Conservation (phyloP, 2,797 vertebrate species). For the Numenius phaeopus region DNA sequence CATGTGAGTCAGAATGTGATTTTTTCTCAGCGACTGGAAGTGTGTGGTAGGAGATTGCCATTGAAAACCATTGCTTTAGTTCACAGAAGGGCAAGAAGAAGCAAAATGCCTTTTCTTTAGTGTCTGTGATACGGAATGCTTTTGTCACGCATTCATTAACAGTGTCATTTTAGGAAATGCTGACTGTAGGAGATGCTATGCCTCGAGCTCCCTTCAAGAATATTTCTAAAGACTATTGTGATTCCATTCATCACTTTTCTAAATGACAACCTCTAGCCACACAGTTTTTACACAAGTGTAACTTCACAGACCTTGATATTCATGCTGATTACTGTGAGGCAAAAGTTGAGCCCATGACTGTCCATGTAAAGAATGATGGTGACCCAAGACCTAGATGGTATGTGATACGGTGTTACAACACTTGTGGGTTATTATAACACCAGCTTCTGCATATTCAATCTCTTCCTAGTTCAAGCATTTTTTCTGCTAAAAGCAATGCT, state of each 20-base stretch:
- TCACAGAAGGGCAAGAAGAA: neutral
- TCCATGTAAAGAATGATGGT: neutral
- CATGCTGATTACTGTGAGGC: accelerated
- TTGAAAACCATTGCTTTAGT: neutral
- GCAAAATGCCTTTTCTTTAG: neutral
- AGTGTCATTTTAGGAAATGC: neutral
- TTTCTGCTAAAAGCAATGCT: neutral
- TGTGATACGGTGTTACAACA: neutral
- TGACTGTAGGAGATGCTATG: neutral
- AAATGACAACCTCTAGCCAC: neutral
- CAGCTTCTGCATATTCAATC: neutral
- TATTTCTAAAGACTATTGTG: neutral
- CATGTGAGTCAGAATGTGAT: neutral
- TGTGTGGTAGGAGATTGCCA: neutral
- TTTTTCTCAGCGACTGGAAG: neutral
- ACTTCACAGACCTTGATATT: neutral
- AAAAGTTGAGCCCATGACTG: neutral
- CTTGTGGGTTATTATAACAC: neutral
- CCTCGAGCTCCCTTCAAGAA: neutral
- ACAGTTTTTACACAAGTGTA: neutral
- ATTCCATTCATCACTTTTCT: neutral
- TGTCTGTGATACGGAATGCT: neutral
- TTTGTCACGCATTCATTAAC: neutral
- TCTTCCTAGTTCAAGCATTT: neutral
- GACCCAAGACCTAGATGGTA: neutral